Evolutionary conservation across 2,888 invertebrate genomes (phyloP).

Genomic region (Ischnura elegans): DNA sequence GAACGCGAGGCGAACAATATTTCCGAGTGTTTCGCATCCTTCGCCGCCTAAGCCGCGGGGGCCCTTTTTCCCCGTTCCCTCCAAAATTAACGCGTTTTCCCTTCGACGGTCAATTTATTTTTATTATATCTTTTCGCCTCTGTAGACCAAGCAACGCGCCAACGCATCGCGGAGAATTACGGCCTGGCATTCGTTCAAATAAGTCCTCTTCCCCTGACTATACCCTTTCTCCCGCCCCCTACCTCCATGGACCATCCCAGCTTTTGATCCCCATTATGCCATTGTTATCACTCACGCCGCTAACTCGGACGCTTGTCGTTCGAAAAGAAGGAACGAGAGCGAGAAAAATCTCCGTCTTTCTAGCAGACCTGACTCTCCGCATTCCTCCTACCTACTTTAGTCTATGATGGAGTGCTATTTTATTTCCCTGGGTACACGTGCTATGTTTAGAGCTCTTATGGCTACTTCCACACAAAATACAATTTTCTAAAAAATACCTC

Average conservation of each 20-base stretch:
- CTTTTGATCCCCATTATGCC: conserved; percentile 15
- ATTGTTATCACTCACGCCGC: conserved; percentile 31
- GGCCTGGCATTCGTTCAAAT: conserved; percentile 9
- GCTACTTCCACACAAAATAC: too few relatives aligned
- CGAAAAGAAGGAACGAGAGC: too few relatives aligned
- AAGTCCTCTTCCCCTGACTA: not conserved
- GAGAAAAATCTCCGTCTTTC: too few relatives aligned
- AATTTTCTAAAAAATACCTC: too few relatives aligned
- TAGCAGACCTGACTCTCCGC: not conserved
- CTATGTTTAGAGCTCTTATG: too few relatives aligned
- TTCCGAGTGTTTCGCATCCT: conserved; percentile 23
- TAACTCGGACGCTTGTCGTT: conserved; percentile 7
- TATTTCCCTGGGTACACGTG: too few relatives aligned
- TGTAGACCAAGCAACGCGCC: conserved; percentile 25
- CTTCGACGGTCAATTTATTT: conserved; percentile 33
- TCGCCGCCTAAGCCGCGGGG: not conserved
- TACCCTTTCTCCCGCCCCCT: not conserved
- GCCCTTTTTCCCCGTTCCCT: not conserved
- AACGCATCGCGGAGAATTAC: not conserved
- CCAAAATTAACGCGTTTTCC: conserved; percentile 22
- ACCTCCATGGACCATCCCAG: not conserved
- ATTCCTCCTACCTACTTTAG: too few relatives aligned
- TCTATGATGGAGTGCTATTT: too few relatives aligned
- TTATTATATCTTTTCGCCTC: conserved; percentile 33
- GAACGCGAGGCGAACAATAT: not conserved